Base-by-base conservation (phyloP, 2,888 invertebrate species). In the Polia nebulosa region DNA sequence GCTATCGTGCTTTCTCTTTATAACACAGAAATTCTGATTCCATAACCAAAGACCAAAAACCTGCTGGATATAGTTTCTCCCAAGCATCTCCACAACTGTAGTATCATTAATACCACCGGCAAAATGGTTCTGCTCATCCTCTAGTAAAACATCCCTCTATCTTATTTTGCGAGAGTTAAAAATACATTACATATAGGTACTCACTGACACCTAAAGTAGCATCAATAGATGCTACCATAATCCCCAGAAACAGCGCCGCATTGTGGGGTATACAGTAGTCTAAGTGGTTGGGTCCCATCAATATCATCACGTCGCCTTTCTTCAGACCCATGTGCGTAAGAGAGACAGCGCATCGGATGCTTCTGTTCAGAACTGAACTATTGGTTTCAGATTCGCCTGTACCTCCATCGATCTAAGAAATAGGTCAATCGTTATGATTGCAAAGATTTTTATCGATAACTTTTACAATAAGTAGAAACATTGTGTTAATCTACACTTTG, bases 281-380 rank as follows among this genome's bases (percentile, higher is more conserved):
- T 5, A 95, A 41, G 41, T 94, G 93, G 71, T 93, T 96, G 2
- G 92, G 90, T 7, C 92, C 94, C 89, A 96, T 96, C 0, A 96
- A 71, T 0, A 91, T 83, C 52, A 96, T 89, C 6, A 96, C 92
- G 73, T 96, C 96, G 0, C 93, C 92, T 3, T 76, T 70, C 57
- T 87, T 75, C 2, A 96, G 63, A 7, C 95, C 96, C 44, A 91
- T 68, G 22, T 86, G 89, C 53, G 69, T 86, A 56, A 96, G 83
- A 25, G 91, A 91, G 44, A 73, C 65, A 20, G 86, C 87, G 15
- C 87, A 87, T 62, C 77, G 74, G 0, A 85, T 65, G 11, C 76
- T 64, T 36, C 86, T 76, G 20, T 80, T 25, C 2, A 82, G 32
- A 0, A 68, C 78, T 22, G 80, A 81, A 0, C 61, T 60, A 17